A percentile compares a stretch with the other conserved stretches of the same genome.
Conservation (phyloP, 2,888 invertebrate species). For the Pollenia angustigena region DNA sequence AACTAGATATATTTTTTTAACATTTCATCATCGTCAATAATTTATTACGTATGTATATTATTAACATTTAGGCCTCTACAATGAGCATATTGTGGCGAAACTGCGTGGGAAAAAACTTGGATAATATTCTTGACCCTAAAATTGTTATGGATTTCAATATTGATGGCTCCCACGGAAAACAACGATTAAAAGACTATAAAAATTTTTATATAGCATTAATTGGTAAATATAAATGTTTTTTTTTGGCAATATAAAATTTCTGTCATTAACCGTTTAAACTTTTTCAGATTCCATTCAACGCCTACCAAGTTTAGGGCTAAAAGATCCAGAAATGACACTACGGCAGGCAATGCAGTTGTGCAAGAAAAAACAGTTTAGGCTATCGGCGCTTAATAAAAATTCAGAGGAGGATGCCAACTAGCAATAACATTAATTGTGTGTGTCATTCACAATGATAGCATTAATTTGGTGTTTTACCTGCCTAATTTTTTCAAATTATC, state of each 20-base stretch:
- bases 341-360: conserved; percentile 19
- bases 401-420: no score
- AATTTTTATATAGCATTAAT: not conserved
- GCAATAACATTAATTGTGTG: no score
- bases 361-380: conserved; percentile 7
- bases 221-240: not conserved
- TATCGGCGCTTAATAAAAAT: not conserved
- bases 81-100: not conserved
- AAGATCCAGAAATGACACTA: not conserved
- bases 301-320: not conserved
- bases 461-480: no score
- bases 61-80: not conserved
- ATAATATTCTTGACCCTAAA: not conserved
- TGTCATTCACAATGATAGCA: no score
- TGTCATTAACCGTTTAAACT: not conserved
- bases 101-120: not conserved
- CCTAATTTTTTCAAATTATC: no score
- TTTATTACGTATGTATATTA: not conserved
- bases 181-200: not conserved
- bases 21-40: not conserved
- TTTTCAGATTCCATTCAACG: conserved; percentile 7
- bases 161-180: not conserved
- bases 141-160: not conserved
- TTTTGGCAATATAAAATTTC: not conserved
- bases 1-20: no score